Evolutionary conservation across 2,888 invertebrate genomes (phyloP).

Genomic region (Eupeodes luniger): DNA sequence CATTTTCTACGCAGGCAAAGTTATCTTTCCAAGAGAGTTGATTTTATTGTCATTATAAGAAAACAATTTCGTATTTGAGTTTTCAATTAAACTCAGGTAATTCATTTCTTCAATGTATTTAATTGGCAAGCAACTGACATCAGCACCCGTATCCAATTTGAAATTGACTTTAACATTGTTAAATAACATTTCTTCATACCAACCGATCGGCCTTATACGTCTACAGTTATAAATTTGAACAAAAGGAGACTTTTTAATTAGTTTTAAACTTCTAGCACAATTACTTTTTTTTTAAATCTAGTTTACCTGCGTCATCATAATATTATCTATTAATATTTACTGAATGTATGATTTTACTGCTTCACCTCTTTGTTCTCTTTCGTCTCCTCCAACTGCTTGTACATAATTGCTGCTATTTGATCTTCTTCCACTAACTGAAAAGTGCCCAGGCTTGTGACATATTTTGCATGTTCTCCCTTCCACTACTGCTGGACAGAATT

Average conservation of each 20-base stretch:
- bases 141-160: conserved; percentile 67
- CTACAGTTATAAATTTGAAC: conserved; percentile 18
- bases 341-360: conserved; percentile 23
- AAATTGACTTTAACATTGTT: conserved; percentile 46
- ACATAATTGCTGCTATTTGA: conserved; percentile 18
- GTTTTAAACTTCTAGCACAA: conserved; percentile 14
- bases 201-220: conserved; percentile 43
- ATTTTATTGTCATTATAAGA: conserved; percentile 54
- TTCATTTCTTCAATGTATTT: conserved; percentile 59
- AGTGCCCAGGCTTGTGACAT: conserved; percentile 39
- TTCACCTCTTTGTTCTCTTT: neutral
- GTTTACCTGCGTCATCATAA: conserved; percentile 42
- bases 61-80: conserved; percentile 39
- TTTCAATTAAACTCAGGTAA: conserved; percentile 24
- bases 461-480: conserved; percentile 37
- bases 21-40: conserved; percentile 48
- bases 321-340: conserved; percentile 22
- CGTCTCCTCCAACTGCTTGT: conserved; percentile 9
- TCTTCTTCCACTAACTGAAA: conserved; percentile 32
- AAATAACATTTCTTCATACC: conserved; percentile 45
- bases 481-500: conserved; percentile 39
- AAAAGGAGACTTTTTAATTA: conserved; percentile 23
- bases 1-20: conserved; percentile 42
- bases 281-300: conserved; percentile 1
- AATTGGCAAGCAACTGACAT: conserved; percentile 53